Conservation (phyloP, 1,140 invertebrate species). For the Maniola jurtina region DNA sequence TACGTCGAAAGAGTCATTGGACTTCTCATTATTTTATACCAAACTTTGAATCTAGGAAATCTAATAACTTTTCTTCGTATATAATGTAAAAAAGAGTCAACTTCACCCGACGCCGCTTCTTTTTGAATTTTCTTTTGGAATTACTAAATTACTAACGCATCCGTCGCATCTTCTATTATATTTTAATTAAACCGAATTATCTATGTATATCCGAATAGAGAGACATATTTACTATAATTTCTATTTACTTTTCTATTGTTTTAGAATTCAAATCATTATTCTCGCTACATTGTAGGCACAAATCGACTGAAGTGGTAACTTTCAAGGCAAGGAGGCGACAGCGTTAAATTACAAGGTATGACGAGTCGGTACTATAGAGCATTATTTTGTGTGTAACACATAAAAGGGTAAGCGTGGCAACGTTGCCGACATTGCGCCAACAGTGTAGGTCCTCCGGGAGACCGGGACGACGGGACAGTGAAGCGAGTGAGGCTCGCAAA, state of each 20-base stretch:
- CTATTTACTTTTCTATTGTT: background rate
- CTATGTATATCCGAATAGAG: background rate
- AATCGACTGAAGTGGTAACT: constrained; percentile 28
- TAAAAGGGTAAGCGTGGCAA: constrained; percentile 27
- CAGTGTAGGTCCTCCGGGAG: constrained; percentile 58
- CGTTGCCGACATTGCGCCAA: constrained; percentile 41
- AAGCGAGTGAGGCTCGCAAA: constrained; percentile 75
- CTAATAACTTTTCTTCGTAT: no score
- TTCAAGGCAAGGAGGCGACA: constrained; percentile 31
- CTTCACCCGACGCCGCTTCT: constrained; percentile 71
- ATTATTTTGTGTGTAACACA: constrained; percentile 12
- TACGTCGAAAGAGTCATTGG: background rate
- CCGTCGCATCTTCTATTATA: constrained; percentile 62
- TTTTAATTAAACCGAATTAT: constrained; percentile 40
- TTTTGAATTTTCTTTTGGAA: constrained; percentile 20
- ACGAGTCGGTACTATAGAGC: constrained; percentile 1
- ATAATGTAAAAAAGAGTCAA: no score
- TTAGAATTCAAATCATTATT: background rate
- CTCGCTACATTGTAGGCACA: constrained; percentile 52
- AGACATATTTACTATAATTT: background rate
- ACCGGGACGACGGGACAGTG: constrained; percentile 42
- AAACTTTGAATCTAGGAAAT: background rate
- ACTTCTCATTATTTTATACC: background rate
- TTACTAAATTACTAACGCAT: constrained; percentile 53
- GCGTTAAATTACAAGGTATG: constrained; percentile 26